Evolutionary conservation across 35 echinoderm and acorn worm species (phyloP).

Genomic region (Ophiothrix spiculata): DNA sequence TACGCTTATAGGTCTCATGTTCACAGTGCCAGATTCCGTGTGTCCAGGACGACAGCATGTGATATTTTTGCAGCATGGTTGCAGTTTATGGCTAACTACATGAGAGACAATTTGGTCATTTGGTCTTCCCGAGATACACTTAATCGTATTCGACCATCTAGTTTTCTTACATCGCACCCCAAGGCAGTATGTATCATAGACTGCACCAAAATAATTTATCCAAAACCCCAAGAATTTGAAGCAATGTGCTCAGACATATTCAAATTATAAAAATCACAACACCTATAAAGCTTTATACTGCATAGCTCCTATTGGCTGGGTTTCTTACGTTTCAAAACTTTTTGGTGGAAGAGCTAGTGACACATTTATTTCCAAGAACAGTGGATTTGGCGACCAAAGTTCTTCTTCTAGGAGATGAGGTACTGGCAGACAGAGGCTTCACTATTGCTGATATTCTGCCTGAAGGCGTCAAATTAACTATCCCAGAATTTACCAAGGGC

Average conservation of each 20-base stretch:
- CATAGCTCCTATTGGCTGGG: conserved; percentile 31
- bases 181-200: conserved; percentile 51
- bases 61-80: conserved; percentile 45
- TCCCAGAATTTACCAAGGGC: conserved; percentile 39
- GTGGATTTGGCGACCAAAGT: conserved; percentile 25
- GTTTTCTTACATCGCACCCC: conserved; percentile 6
- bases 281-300: conserved; percentile 35
- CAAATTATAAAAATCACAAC: conserved; percentile 40
- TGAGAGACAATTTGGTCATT: conserved; percentile 21
- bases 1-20: conserved; percentile 36
- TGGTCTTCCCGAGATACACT: conserved; percentile 46
- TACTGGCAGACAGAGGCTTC: conserved; percentile 28
- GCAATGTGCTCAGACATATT: conserved; percentile 27
- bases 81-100: conserved; percentile 24
- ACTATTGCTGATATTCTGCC: conserved; percentile 43
- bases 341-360: conserved; percentile 48
- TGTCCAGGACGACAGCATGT: conserved; percentile 27
- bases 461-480: conserved; percentile 30
- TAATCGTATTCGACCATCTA: conserved; percentile 12
- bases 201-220: conserved; percentile 45
- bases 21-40: conserved; percentile 15
- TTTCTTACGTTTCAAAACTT: conserved; percentile 24
- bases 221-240: conserved; percentile 31
- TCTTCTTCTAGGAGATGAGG: conserved; percentile 39
- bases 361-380: conserved; percentile 17